Conservation (phyloP, 2,797 vertebrate genomes). For the Acanthis flammea region DNA sequence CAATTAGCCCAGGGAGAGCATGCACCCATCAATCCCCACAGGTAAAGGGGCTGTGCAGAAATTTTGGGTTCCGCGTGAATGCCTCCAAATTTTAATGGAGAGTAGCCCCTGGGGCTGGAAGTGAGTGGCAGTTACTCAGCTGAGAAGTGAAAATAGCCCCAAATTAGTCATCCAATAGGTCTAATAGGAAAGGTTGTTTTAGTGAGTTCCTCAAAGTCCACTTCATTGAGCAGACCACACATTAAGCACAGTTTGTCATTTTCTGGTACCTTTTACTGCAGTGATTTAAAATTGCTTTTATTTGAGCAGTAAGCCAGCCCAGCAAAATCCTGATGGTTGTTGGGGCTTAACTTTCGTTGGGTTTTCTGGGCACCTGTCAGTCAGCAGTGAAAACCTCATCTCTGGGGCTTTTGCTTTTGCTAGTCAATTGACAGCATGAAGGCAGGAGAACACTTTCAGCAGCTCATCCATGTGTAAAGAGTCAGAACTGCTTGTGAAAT, state of each 20-base stretch:
- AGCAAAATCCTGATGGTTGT: not conserved
- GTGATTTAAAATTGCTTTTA: not conserved
- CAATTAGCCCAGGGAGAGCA: accelerated
- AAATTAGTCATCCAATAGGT: not conserved
- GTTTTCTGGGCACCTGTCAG: not conserved
- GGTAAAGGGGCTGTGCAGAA: not conserved
- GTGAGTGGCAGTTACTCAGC: not conserved
- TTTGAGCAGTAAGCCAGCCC: not conserved
- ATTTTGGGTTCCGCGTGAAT: not conserved
- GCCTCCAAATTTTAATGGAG: not conserved
- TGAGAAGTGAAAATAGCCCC: not conserved
- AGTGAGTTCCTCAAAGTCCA: not conserved
- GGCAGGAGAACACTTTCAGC: not conserved
- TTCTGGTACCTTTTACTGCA: not conserved
- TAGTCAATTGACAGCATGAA: not conserved
- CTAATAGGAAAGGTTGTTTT: not conserved
- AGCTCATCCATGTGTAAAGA: not conserved
- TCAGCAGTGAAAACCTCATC: not conserved
- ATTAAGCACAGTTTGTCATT: not conserved
- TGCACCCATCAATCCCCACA: accelerated
- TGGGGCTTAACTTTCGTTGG: not conserved
- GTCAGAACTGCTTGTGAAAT: not conserved
- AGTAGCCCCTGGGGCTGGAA: not conserved
- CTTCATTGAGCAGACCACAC: not conserved
- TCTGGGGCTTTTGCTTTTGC: not conserved